Conservation (phyloP, 64 coral and sea anemone species). For the Astreopora myriophthalma region DNA sequence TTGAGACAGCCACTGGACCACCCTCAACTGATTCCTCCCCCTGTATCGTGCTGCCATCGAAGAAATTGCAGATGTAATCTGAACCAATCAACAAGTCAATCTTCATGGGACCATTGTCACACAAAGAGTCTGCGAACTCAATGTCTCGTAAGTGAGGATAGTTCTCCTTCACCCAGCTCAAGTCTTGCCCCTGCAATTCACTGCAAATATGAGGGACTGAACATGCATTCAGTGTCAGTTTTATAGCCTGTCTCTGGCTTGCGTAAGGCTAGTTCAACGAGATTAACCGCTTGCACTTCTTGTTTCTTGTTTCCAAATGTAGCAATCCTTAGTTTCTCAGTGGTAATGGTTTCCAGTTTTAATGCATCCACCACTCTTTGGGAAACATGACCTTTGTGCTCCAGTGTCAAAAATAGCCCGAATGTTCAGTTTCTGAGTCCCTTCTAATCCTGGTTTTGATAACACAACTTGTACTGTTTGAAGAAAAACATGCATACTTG, state of each 20-base stretch:
- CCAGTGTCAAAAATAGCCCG: too few species aligned
- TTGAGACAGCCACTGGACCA: neutral
- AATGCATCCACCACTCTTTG: too few species aligned
- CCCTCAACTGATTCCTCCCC: neutral
- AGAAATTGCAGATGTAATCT: neutral
- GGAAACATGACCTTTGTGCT: too few species aligned
- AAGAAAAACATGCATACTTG: too few species aligned
- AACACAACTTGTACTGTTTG: too few species aligned
- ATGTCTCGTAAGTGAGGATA: neutral
- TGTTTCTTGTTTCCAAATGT: neutral
- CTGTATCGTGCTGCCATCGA: neutral
- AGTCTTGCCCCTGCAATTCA: neutral
- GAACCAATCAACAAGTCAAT: neutral
- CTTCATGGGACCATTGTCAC: too few species aligned
- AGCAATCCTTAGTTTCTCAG: neutral
- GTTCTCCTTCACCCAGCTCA: neutral
- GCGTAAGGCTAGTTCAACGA: neutral
- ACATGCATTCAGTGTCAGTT: neutral
- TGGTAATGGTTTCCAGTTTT: neutral
- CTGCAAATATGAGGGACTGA: constrained; percentile 9
- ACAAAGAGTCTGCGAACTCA: neutral
- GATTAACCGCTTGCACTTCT: neutral
- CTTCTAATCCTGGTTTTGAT: too few species aligned
- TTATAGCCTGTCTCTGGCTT: neutral
- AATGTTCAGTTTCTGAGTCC: too few species aligned